phyloP scores from a whole-genome alignment of 2,113 vertebrate species.

The Pteruthius melanotis region DNA sequence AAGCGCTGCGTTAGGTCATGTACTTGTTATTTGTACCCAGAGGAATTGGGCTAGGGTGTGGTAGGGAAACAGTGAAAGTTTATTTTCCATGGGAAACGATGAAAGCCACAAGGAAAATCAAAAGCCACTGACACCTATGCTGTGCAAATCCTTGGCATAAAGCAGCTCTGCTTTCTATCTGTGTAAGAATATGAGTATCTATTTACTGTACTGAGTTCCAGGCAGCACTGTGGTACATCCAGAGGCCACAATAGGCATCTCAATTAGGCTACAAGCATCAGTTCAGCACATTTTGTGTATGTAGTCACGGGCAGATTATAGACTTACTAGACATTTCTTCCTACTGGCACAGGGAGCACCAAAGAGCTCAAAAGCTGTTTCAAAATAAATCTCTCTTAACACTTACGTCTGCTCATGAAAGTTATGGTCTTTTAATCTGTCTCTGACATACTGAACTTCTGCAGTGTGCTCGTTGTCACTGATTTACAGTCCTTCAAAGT shows the following conservation, averaged over 20 bases:
- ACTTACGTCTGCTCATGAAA: neutral
- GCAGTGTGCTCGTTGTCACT: rapidly evolving
- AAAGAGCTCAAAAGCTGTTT: neutral
- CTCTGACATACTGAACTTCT: neutral
- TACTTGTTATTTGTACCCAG: neutral
- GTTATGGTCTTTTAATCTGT: neutral
- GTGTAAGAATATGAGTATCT: rapidly evolving
- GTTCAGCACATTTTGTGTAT: neutral
- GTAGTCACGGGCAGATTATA: neutral
- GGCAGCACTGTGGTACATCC: neutral
- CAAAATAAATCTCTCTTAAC: neutral
- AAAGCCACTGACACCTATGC: neutral
- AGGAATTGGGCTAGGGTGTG: neutral
- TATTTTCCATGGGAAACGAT: neutral
- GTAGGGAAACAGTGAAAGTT: neutral
- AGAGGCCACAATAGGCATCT: neutral
- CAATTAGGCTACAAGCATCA: neutral
- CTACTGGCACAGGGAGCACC: neutral
- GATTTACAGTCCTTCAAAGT: neutral
- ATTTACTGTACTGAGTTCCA: neutral
- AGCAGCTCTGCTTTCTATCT: neutral
- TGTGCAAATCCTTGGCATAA: neutral
- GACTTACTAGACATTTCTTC: neutral
- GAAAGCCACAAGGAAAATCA: neutral
- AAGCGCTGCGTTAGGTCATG: neutral